Base-by-base conservation (phyloP, 2,888 invertebrate species). In the Mycogona germanica region DNA sequence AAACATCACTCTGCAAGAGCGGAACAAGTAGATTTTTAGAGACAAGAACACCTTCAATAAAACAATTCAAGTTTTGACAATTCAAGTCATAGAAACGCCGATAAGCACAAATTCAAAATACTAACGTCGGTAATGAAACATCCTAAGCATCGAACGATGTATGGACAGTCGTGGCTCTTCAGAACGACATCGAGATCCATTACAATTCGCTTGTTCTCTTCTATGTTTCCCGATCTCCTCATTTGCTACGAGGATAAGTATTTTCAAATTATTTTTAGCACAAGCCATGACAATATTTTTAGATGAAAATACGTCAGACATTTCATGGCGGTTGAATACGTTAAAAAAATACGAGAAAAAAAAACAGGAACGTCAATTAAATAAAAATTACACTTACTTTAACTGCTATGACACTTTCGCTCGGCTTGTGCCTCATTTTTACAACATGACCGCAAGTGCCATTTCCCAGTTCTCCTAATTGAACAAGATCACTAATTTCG, bases 141-240 rank as follows among this genome's bases (percentile, higher is more conserved):
- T 40, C 98, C 98, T 65, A 92, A 78, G 70, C 96, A 98, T 68
- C 91, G 82, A 62, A 98, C 97, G 63, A 98, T 98, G 73, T 86
- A 95, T 35, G 86, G 87, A 72, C 96, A 97, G 72, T 92, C 93
- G 66, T 93, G 89, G 23, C 95, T 95, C 62, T 95, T 87, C n/a
- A 95, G 78, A 55, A 98, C 95, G 46, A 98, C 96, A 71, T 97
- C 95, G 60, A 98, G 76, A 72, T 98, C 98, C 95, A 96, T 97
- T 51, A 96, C 84, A 61, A 98, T 97, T 60, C 98, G 79, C 71
- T 97, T 97, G 61, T 92, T 96, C 71, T 97, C 97, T 69, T 97
- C 97, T 0, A 81, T 80, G 70, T 96, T 96, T 19, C 95, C 92
- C 1, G 96, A 95, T 45, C 96, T 80, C 58, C 96, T 79, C 97